Conservation (phyloP, 2,888 invertebrate species). For the Empis livida region DNA sequence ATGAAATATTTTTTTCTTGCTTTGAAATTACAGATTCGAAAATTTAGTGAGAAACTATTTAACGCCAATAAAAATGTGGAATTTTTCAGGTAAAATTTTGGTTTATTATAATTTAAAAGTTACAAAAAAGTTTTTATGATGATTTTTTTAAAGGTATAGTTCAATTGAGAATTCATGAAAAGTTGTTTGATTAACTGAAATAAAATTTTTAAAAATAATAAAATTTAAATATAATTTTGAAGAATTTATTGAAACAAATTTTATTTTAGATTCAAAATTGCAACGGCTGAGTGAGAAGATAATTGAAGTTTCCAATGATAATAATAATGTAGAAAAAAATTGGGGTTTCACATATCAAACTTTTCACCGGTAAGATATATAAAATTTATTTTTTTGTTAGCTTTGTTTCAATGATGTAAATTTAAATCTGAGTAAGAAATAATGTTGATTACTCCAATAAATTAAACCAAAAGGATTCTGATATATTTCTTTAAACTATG, state of each 20-base stretch:
- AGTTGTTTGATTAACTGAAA: neutral
- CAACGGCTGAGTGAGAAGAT: no score
- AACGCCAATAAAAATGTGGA: no score
- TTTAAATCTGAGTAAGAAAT: constrained; percentile 18
- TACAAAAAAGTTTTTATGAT: neutral
- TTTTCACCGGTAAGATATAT: no score
- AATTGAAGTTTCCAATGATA: no score
- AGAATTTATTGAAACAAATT: no score
- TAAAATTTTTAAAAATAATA: neutral
- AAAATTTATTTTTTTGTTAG: neutral
- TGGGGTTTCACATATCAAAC: neutral
- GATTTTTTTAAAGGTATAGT: neutral
- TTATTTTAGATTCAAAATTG: no score
- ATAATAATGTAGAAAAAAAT: no score
- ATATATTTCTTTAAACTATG: neutral
- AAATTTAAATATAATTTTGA: neutral
- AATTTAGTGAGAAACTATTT: no score
- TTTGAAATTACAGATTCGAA: no score
- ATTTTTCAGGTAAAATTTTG: no score
- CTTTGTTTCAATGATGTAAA: constrained; percentile 18
- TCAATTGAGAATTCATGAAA: neutral
- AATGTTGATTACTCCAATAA: constrained; percentile 21
- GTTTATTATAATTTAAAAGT: no score
- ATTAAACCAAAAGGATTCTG: constrained; percentile 23
- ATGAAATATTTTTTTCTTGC: no score